These are phyloP conservation scores for Sorex araneus DNA, from an alignment of 2,113 vertebrate genomes.

Conservation along the genomic window DNA sequence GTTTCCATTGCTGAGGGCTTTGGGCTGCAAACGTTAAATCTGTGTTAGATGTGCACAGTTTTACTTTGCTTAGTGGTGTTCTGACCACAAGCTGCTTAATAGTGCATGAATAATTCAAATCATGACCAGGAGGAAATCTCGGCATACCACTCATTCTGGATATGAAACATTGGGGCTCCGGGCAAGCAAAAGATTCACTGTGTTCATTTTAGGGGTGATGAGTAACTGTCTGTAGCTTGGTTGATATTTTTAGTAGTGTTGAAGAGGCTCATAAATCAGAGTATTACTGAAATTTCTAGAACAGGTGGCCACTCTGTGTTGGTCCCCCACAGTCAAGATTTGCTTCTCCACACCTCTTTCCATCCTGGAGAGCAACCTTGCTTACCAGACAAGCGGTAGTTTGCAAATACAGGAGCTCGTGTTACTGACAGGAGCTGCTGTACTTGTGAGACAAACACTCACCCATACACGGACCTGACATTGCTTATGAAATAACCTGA, in stretches of 20 bases:
- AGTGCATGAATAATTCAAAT: slow-evolving; percentile 60
- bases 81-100: slow-evolving; percentile 68
- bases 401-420: slow-evolving; percentile 27
- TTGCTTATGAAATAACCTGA: slow-evolving; percentile 56
- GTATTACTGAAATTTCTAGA: slow-evolving; percentile 24
- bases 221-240: neutral
- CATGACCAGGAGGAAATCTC: neutral
- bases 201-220: slow-evolving; percentile 1
- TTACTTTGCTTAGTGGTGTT: slow-evolving; percentile 55
- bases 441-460: neutral
- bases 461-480: slow-evolving; percentile 42
- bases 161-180: neutral
- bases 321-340: neutral
- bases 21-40: neutral
- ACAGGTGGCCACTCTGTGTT: neutral
- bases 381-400: neutral
- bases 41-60: neutral
- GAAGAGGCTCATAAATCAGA: neutral
- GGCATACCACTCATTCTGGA: slow-evolving; percentile 36
- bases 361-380: neutral
- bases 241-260: neutral
- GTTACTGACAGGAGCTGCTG: neutral
- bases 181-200: slow-evolving; percentile 15
- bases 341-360: neutral
- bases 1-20: neutral